Evolutionary conservation across 1,140 invertebrate species (phyloP), one percentile per base, ranked within the genome.

Genomic region (Conopomorpha cramerella): DNA sequence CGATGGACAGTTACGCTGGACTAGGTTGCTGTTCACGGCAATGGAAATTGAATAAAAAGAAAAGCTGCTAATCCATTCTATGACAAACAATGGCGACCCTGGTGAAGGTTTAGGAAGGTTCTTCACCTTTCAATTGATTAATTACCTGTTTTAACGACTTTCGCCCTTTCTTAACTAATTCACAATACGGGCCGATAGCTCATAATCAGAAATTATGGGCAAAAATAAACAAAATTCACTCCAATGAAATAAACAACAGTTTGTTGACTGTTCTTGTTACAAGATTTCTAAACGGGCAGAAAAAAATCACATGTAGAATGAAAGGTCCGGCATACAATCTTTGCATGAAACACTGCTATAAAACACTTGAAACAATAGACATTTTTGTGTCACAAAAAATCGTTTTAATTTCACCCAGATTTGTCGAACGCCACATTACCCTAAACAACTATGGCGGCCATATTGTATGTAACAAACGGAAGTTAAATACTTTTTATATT

Each of bases 361-460:
- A 76, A 71, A 65, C 52, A 46, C 51, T 59, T 51, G 58, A 59
- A 62, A 71, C 62, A 65, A 63, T 67, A 68, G 67, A 59, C 71
- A 76, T 76, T 54, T 67, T 76, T 63, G 59, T 55, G 52, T 65
- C 52, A 61, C 55, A 65, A 55, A 51, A 57, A 63, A 63, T 58
- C 67, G 59, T 76, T 65, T 55, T 59, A 73, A 70, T 71, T 70
- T 72, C 66, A 76, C 65, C 67, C 61, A 55, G 64, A 63, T 72
- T 70, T 63, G 55, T 68, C 59, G 63, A 76, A 77, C 74, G 74
- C 74, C 74, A 77, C 74, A 78, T 78, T 78, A 74, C 72, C 68
- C 70, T 70, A 70, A 72, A 77, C 74, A 76, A 78, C 62, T 71
- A 40, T 39, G 70, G 70, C 68, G 63, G 74, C 74, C 74, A 78